Base-by-base conservation (phyloP, 2,113 vertebrate species). In the Triplophysa tibetana region DNA sequence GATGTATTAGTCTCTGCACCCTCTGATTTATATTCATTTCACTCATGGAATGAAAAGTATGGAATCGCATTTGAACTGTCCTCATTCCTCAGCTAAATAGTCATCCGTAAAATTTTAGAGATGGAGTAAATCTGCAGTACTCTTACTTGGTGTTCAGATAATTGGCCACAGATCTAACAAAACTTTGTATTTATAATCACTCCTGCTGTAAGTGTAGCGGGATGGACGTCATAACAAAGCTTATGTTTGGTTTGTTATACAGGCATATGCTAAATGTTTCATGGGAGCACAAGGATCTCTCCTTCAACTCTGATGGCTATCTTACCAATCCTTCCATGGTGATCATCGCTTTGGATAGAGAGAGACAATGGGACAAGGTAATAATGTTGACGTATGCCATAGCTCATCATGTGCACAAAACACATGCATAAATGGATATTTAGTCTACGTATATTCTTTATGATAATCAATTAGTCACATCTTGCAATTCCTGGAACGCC, bases 311-410 rank as follows among this genome's bases (percentile, higher is more conserved):
- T 78, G 94, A 94, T 3, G 98, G 98, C 77, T 97, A 96, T 91
- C 91, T 99, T 75, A 86, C 94, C 83, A 95, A 95, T 76, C 98
- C 98, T 6, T 93, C 96, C 77, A 96, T 99, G 97, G 92, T 96
- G 83, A 93, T 99, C 86, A 94, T 99, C 41, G 93, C 96, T 0
- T 89, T 99, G 90, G 98, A 97, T 87, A 92, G 95, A 69, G 96
- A 98, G 70, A 91, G 95, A 80, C 92, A 95, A 66, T 99, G 98
- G 98, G 97, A 99, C 89, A 98, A 96, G 97, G 98, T 99, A 89
- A 79, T 73, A 43, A 70, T 54, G 48, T 48, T 54, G 14, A 70
- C 26, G 29, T n/a, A 26, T 50, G 50, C 52, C 6, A 24, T 10
- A 38, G 19, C 3, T 50, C 48, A 50, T 14, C 29, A 29, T 29